Base-by-base conservation (phyloP, 2,888 invertebrate species). In the Carterocephalus palaemon region DNA sequence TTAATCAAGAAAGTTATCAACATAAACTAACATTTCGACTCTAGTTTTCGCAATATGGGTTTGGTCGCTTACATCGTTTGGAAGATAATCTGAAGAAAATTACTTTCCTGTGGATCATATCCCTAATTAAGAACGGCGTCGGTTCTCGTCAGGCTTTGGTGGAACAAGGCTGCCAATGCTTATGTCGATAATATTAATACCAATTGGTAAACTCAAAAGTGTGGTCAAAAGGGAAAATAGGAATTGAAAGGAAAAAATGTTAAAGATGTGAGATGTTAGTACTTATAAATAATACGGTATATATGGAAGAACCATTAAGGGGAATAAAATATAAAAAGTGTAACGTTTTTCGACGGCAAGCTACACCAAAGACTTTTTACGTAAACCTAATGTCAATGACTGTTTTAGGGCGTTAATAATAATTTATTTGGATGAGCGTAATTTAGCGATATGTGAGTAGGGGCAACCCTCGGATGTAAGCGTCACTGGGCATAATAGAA, bases 41-140 rank as follows among this genome's bases (percentile, higher is more conserved):
- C 54, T 53, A 60, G 59, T 60, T 59, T 46, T 52, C 49, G 50
- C 52, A 60, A 57, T 54, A 60, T 61, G 60, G 60, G 60, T 53
- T 59, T 60, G 45, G 50, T 51, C 48, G 43, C 43, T 43, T 48
- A 46, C 46, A 48, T 53, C 41, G 50, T 48, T 49, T 36, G 37
- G 47, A 46, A 70, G 67, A 71, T 79, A 67, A 70, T 71, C 70
- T 64, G 56, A 56, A 56, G 66, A 63, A 75, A 77, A 81, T 80
- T 77, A 74, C 78, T 73, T 77, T 77, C 70, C 67, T 71, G 72
- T 66, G 70, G 71, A 68, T 78, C 73, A 77, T 75, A 71, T 73
- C 67, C 69, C 65, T 78, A 81, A 82, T 81, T 81, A 82, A 69
- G 70, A 67, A 66, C 58, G 62, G 59, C 59, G 28, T 42, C 34